Evolutionary conservation across 2,113 vertebrate genomes (phyloP), one percentile per base, ranked within the genome.

Genomic region (Elanus axillaris): DNA sequence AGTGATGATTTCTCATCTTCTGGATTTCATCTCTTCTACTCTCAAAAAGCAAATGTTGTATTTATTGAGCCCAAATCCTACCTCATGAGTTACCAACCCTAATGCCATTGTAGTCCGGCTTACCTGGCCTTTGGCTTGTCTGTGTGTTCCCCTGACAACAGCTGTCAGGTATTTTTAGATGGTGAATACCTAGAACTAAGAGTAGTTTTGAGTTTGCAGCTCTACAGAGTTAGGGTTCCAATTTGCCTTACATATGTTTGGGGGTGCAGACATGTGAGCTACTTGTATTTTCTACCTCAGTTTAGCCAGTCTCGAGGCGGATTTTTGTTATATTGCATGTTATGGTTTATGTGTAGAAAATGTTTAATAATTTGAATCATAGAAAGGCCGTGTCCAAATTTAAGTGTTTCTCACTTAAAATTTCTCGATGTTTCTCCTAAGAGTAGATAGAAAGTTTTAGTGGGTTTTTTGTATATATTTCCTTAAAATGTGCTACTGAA

Each of bases 61-160:
- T 48, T 69, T 85, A 34, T 11, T 81, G 15, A 93, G 18, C 36
- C 32, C 47, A 93, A 36, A 88, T 82, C 36, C 34, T 87, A 2
- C 29, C 26, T 13, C 64, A 16, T 32, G 88, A 42, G 45, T 50
- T 85, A 21, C 29, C 31, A 31, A 21, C 34, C 47, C 43, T 26
- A 45, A 11, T 67, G 29, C 25, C 27, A 6, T 18, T 1, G 0
- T 55, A 63, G 16, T 82, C 67, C 0, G 11, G 16, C 43, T 66
- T 18, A 42, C 16, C 17, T 81, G 77, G 45, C 36, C 45, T 52
- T 48, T 50, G 66, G 53, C 59, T 78, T 38, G 21, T 42, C 42
- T 48, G 8, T 4, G 1, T 9, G 18, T 64, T 86, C 31, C 53
- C 48, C 27, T 23, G 4, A 15, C 55, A 74, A 36, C 13, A 59